Evolutionary conservation across 2,113 vertebrate genomes (phyloP), one percentile per base, ranked within the genome.

Genomic region (Crotalus viridis): DNA sequence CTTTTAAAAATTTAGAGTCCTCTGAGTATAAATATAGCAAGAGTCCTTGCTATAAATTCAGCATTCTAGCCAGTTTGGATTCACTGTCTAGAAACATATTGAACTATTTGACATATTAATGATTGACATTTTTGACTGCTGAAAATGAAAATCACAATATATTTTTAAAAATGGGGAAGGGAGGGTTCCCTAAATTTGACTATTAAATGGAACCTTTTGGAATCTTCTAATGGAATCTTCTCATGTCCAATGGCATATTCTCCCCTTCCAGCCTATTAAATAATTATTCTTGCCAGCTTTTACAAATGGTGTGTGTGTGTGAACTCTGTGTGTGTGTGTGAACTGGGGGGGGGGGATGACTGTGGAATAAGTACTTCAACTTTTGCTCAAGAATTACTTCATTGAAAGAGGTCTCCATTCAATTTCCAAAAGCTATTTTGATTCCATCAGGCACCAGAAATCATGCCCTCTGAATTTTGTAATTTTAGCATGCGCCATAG

Each of bases 361-460:
- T 33, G 59, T 33, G 39, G 10, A 89, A 91, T 93, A 89, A 92
- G 94, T 94, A 59, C 90, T 55, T 93, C 87, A 86, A 87, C 33
- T 85, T 33, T 54, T 10, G 28, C 39, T 89, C 90, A 93, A 87
- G 94, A 95, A 93, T 61, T 28, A 0, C 5, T 52, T 89, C 91
- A 89, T 89, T 94, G 95, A 92, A 90, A 93, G 91, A 95, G 92
- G 59, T 92, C 90, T 39, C 61, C 92, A 85, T 51, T 85, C 90
- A 10, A 94, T 51, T 57, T 95, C 93, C n/a, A 39, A 64, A 92
- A 94, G 92, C 91, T 94, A 33, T 94, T 97, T 95, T 93, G 94
- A 94, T 95, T 97, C 95, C 54, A 94, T 94, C 59, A 94, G 87
- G 90, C 91, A 74, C 95, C 95, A 95, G 96, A 97, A 97, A 95